Base-by-base conservation (phyloP, 2,797 vertebrate species). In the Luscinia luscinia region DNA sequence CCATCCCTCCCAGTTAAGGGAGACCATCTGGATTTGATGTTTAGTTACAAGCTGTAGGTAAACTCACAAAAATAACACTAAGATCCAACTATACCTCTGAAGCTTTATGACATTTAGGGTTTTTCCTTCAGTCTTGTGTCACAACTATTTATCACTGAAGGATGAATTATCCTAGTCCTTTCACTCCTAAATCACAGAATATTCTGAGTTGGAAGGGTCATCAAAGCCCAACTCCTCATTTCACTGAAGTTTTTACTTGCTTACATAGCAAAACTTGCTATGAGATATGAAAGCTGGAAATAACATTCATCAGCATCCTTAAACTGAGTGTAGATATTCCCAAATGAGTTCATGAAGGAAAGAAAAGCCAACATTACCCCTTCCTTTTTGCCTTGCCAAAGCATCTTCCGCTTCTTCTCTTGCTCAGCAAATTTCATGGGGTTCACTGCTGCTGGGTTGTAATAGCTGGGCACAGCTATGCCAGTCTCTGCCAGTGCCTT, bases 381-480 rank as follows among this genome's bases (percentile, higher is more conserved):
- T 81, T 99, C 99, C 92, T 99, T 99, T 97, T 99, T 99, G 87
- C 99, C 99, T 96, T 99, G 99, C 99, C 99, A 99, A 89, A 99
- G 98, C 98, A 98, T 98, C 97, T 99, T 99, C 94, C 99, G 97
- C 95, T 99, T 99, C 62, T 99, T 99, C 93, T 99, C 99, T 83
- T 99, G 99, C 84, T 99, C 99, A 36, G 99, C 99, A 94, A 99
- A 99, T 85, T 99, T 99, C 98, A 99, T 99, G 12, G 99, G 99
- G 94, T 99, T 99, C 66, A 99, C 99, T 28, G 99, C 99, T 1
- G 99, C 99, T 26, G 99, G 99, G 95, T 99, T 99, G 24, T 99
- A 99, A 93, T 99, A 99, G 97, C 99, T 99, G n/a, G 99, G 99
- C 23, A 99, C 99, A 38, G 99, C 99, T 36, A 99, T 99, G 73